These are phyloP conservation scores for Drosophila takahashii DNA, from an alignment of 1,140 invertebrate genomes.

Conservation along the genomic window DNA sequence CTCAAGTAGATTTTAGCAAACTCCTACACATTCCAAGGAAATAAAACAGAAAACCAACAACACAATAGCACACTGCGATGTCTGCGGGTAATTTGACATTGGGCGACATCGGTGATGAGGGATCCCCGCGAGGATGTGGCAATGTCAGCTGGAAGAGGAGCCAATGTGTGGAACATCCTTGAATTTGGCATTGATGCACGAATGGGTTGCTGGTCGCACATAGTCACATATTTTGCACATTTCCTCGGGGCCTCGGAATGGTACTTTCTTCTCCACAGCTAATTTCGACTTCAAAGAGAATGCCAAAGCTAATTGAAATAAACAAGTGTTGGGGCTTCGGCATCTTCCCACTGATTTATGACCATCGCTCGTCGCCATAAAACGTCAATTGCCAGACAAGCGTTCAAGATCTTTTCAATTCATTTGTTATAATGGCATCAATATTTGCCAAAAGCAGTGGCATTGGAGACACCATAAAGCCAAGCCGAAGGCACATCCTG, in stretches of 20 bases:
- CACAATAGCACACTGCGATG: conserved; percentile 63
- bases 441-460: conserved; percentile 61
- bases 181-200: conserved; percentile 50
- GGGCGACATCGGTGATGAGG: conserved; percentile 19
- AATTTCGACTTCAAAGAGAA: conserved; percentile 58
- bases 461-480: conserved; percentile 19
- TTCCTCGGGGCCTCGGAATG: conserved; percentile 4
- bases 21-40: conserved; percentile 26
- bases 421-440: conserved; percentile 69
- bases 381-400: conserved; percentile 17
- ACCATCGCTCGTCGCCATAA: conserved; percentile 22
- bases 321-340: neutral
- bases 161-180: conserved; percentile 15
- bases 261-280: conserved; percentile 13
- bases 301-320: conserved; percentile 55
- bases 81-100: conserved; percentile 71
- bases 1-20: conserved; percentile 15
- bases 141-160: conserved; percentile 10
- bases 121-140: conserved; percentile 4
- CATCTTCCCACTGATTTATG: conserved; percentile 27
- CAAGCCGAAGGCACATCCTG: conserved; percentile 51
- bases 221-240: conserved; percentile 62
- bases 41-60: conserved; percentile 8
- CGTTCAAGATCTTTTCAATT: conserved; percentile 55
- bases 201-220: conserved; percentile 58